Conservation (phyloP, 2,888 invertebrate genomes). For the Netelia melanura region DNA sequence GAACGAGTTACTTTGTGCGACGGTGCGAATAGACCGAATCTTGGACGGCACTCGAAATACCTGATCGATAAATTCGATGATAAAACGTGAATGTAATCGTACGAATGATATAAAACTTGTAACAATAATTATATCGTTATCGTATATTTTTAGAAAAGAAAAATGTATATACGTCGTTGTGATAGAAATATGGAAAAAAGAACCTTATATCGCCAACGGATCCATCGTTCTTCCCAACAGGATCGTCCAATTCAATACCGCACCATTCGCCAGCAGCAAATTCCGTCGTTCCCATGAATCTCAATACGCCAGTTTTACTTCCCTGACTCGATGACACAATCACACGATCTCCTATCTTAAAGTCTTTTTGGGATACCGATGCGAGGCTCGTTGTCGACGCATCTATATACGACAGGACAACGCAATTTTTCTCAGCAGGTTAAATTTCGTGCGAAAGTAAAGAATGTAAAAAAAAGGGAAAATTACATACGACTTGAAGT, state of each 20-base stretch:
- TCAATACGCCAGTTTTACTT: constrained; percentile 94
- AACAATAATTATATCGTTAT: background rate
- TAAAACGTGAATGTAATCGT: background rate
- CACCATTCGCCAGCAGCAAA: constrained; percentile 98
- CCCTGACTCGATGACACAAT: constrained; percentile 95
- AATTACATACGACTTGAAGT: background rate
- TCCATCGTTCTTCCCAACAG: constrained; percentile 98
- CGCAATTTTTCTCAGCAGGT: background rate
- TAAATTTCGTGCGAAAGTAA: background rate
- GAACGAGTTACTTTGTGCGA: constrained; percentile 95
- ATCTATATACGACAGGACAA: constrained; percentile 80
- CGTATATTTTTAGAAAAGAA: constrained; percentile 3
- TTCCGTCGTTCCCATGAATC: constrained; percentile 94
- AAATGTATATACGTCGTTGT: background rate
- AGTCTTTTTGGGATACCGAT: constrained; percentile 86
- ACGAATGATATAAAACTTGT: background rate
- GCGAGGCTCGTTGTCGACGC: constrained; percentile 86
- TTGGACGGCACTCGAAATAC: constrained; percentile 96
- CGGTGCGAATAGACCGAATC: constrained; percentile 97
- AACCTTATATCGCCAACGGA: constrained; percentile 96
- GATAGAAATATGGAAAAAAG: constrained; percentile 34
- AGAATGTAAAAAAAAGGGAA: background rate
- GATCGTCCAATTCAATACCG: constrained; percentile 97
- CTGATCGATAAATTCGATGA: constrained; percentile 85
- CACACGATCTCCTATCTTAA: constrained; percentile 95